Conservation (phyloP, 1,140 invertebrate genomes). For the Brachystomella parvula region DNA sequence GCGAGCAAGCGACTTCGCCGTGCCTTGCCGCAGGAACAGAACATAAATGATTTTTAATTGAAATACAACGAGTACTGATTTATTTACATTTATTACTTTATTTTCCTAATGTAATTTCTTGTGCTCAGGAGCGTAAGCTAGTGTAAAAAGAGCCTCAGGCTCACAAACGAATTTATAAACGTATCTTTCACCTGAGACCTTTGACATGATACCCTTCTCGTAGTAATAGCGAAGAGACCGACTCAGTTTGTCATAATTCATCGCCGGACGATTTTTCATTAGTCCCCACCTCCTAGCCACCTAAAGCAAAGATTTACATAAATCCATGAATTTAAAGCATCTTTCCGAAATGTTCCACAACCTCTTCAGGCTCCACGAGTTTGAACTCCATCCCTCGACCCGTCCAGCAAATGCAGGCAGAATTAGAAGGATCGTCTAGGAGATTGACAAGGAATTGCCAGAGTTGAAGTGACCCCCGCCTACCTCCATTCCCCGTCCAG, state of each 20-base stretch:
- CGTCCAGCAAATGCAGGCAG: conserved; percentile 54
- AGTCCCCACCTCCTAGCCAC: conserved; percentile 51
- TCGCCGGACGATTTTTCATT: conserved; percentile 72
- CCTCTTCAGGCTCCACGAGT: conserved; percentile 88
- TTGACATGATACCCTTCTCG: conserved; percentile 97
- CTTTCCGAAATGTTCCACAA: conserved; percentile 40
- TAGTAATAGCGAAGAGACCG: conserved; percentile 90
- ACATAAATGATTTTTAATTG: neutral
- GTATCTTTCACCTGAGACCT: conserved; percentile 89
- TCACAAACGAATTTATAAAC: conserved; percentile 95
- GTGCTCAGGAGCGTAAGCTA: conserved; percentile 52
- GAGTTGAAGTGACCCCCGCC: conserved; percentile 77
- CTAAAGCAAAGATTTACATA: conserved; percentile 38
- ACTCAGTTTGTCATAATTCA: conserved; percentile 95
- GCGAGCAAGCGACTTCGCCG: neutral
- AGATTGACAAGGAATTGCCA: conserved; percentile 91
- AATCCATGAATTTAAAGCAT: conserved; percentile 9
- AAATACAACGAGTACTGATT: neutral
- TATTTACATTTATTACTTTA: neutral
- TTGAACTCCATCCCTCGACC: conserved; percentile 90
- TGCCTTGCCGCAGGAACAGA: neutral
- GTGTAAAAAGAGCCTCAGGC: conserved; percentile 82
- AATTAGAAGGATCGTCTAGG: conserved; percentile 72
- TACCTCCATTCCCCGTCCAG: neutral
- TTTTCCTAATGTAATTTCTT: neutral